These are phyloP conservation scores for Odontesthes bonariensis DNA, from an alignment of 2,113 vertebrate genomes.

Conservation along the genomic window DNA sequence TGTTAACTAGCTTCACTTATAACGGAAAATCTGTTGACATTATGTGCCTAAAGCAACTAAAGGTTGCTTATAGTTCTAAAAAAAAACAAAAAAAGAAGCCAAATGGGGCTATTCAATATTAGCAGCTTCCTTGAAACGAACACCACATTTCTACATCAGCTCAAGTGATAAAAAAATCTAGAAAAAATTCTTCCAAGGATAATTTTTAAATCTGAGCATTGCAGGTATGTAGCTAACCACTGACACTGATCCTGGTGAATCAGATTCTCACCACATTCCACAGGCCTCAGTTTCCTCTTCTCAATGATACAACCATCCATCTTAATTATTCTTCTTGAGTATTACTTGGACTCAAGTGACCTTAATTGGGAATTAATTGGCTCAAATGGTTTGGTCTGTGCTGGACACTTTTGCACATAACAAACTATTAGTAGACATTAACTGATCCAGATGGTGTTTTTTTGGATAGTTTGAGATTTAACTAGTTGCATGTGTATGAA, in stretches of 20 bases:
- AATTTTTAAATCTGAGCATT: constrained; percentile 19
- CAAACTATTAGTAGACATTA: constrained; percentile 26
- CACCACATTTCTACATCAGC: neutral
- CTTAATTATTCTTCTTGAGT: constrained; percentile 45
- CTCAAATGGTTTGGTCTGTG: constrained; percentile 24
- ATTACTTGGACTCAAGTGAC: constrained; percentile 38
- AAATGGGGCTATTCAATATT: too few species aligned
- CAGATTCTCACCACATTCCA: constrained; percentile 43
- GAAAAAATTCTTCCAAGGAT: constrained; percentile 6
- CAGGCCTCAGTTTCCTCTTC: constrained; percentile 68
- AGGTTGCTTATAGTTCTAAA: neutral
- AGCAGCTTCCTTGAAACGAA: too few species aligned
- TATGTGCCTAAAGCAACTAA: too few species aligned
- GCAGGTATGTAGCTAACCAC: constrained; percentile 13
- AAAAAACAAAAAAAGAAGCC: neutral
- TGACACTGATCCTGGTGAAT: constrained; percentile 33
- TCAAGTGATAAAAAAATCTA: neutral
- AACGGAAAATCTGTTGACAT: constrained; percentile 6
- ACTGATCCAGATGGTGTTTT: constrained; percentile 23
- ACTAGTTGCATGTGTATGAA: constrained; percentile 46
- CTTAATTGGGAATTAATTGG: constrained; percentile 45
- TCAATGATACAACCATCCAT: constrained; percentile 53
- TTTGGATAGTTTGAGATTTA: constrained; percentile 29
- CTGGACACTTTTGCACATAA: constrained; percentile 8
- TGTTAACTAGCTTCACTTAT: neutral